Evolutionary conservation across 2,113 vertebrate species (phyloP).

Genomic region (Microcebus tavaratra): DNA sequence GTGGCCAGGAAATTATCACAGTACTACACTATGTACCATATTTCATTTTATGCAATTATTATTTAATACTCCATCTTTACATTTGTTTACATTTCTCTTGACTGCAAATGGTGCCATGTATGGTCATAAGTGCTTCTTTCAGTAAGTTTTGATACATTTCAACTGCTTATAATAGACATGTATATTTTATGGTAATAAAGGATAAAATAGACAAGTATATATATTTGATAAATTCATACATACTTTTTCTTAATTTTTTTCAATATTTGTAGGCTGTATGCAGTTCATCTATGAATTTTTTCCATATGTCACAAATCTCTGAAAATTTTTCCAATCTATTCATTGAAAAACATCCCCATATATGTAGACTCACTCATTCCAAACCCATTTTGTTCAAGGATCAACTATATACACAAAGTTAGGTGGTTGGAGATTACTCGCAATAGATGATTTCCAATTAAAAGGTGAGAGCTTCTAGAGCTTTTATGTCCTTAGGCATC

Average conservation of each 20-base stretch:
- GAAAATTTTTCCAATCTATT: neutral
- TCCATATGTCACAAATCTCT: neutral
- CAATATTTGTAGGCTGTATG: neutral
- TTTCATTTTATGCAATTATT: neutral
- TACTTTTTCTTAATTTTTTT: neutral
- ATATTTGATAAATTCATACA: neutral
- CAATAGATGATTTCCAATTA: neutral
- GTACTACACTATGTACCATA: neutral
- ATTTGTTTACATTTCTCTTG: neutral
- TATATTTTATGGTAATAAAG: neutral
- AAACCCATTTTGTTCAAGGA: neutral
- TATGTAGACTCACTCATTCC: neutral
- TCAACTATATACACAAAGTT: neutral
- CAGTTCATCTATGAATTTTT: neutral
- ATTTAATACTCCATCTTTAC: neutral
- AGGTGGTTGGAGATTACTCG: neutral
- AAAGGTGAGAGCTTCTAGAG: neutral
- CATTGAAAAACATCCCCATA: neutral
- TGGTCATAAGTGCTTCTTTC: neutral
- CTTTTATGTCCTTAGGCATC: neutral
- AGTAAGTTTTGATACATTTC: neutral
- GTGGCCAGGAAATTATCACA: neutral
- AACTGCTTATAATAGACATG: neutral
- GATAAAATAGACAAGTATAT: neutral
- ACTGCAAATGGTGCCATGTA: neutral